A percentile compares a stretch with the other conserved stretches of the same genome.
These are phyloP conservation scores for Microctenopoma lineatum DNA, from an alignment of 2,797 vertebrate species.

Conservation along the genomic window DNA sequence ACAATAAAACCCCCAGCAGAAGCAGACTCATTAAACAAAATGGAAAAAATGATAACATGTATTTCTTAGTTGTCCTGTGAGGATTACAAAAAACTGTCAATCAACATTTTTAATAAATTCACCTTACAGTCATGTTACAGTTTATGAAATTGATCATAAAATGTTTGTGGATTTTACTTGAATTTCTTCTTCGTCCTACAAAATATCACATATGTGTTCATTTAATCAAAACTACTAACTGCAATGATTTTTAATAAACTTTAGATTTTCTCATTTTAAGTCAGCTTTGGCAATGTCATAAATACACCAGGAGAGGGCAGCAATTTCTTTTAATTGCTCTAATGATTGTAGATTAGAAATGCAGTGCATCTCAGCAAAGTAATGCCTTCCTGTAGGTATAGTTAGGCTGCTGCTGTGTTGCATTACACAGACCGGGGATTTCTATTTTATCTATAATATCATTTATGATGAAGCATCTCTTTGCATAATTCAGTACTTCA, in stretches of 20 bases:
- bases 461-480: background rate
- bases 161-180: background rate
- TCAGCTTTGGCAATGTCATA: constrained; percentile 7
- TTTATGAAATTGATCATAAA: background rate
- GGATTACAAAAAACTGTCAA: background rate
- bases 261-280: too few relatives aligned
- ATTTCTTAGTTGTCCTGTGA: background rate
- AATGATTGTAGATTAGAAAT: too few relatives aligned
- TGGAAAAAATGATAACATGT: background rate
- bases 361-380: too few relatives aligned
- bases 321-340: constrained; percentile 11
- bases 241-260: too few relatives aligned
- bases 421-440: background rate
- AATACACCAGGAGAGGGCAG: constrained; percentile 65
- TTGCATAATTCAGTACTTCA: background rate
- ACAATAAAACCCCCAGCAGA: too few relatives aligned
- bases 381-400: background rate
- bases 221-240: background rate
- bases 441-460: background rate
- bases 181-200: too few relatives aligned
- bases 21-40: background rate
- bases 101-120: background rate
- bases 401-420: background rate
- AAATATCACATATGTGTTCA: background rate
- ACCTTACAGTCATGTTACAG: constrained; percentile 4